These are phyloP conservation scores for Macrophya annulata DNA, from an alignment of 2,888 invertebrate genomes.

Conservation along the genomic window DNA sequence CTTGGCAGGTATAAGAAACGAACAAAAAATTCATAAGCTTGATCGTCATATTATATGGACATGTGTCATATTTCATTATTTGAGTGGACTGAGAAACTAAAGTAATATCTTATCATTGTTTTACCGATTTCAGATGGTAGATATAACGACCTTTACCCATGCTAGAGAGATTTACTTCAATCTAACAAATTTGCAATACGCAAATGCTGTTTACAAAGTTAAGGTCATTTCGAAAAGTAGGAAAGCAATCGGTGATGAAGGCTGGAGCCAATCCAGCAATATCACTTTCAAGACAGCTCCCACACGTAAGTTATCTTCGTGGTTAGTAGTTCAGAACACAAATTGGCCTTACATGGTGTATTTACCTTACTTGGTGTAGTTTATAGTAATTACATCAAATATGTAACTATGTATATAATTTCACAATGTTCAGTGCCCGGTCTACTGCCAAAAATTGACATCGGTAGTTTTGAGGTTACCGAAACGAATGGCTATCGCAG, in stretches of 20 bases:
- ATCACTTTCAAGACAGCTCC: constrained; percentile 83
- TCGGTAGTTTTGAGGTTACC: constrained; percentile 87
- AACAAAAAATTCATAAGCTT: too few species aligned
- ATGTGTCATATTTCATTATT: too few species aligned
- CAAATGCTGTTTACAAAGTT: constrained; percentile 87
- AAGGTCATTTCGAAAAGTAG: constrained; percentile 86
- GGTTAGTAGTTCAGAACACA: not conserved
- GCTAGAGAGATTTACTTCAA: constrained; percentile 75
- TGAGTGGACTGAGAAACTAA: not conserved
- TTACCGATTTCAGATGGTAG: constrained; percentile 67
- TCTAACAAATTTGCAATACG: constrained; percentile 83
- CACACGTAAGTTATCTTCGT: constrained; percentile 67
- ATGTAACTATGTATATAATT: not conserved
- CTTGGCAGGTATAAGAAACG: constrained; percentile 79
- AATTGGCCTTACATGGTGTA: not conserved
- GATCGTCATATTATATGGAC: too few species aligned
- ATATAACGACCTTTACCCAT: constrained; percentile 78
- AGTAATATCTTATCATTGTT: not conserved
- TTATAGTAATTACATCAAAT: not conserved
- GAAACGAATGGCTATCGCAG: constrained; percentile 80
- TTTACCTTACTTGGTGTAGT: not conserved
- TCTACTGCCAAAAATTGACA: constrained; percentile 86
- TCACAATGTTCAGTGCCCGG: constrained; percentile 82
- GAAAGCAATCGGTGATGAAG: constrained; percentile 80
- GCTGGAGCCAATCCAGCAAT: constrained; percentile 87